Evolutionary conservation across 2,113 vertebrate genomes (phyloP).

Genomic region (Actenoides lindsayi): DNA sequence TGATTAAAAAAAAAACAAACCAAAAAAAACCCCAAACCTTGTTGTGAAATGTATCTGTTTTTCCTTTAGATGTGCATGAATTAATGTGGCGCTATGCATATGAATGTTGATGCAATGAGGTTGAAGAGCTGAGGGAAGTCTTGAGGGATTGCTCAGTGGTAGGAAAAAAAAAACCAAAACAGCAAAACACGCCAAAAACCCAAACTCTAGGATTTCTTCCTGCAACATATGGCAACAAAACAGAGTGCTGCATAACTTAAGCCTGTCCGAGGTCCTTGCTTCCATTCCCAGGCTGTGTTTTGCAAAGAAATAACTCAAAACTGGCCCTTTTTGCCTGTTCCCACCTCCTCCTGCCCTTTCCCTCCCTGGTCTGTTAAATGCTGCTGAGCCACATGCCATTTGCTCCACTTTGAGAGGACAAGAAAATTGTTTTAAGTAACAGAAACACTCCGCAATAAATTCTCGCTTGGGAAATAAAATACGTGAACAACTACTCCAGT

Average conservation of each 20-base stretch:
- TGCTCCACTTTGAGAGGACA: conserved; percentile 1
- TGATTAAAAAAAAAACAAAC: background rate
- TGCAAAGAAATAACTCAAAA: background rate
- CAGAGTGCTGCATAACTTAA: background rate
- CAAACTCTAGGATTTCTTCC: conserved; percentile 6
- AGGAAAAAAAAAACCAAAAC: background rate
- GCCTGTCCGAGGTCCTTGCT: background rate
- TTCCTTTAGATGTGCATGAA: background rate
- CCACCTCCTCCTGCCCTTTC: background rate
- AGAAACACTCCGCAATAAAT: background rate
- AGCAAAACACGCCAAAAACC: background rate
- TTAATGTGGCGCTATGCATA: background rate
- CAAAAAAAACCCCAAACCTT: background rate
- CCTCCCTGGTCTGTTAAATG: fast-evolving
- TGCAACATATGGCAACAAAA: conserved; percentile 27
- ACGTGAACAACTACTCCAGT: background rate
- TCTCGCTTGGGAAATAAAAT: conserved; percentile 38
- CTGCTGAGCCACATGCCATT: background rate
- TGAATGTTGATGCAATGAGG: background rate
- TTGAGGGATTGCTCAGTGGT: background rate
- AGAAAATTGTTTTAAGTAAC: conserved; percentile 37
- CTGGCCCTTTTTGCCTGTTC: background rate
- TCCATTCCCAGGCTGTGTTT: background rate
- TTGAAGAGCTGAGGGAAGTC: background rate
- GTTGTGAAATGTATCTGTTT: background rate